phyloP scores from a whole-genome alignment of 2,113 vertebrate species.

The Propithecus coquereli region DNA sequence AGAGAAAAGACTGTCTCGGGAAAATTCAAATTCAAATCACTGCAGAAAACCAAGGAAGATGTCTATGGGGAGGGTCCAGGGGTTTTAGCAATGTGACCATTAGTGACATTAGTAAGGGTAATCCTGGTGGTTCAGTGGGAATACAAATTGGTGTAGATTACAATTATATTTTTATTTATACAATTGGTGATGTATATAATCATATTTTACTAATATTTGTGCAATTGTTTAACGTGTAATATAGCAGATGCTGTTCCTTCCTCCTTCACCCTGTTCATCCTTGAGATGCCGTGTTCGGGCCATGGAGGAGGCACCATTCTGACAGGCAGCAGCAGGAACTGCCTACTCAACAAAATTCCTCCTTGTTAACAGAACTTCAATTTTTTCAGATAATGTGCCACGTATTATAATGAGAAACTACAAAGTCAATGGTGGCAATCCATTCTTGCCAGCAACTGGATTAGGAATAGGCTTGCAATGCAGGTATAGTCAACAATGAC shows the following conservation, averaged over 20 bases:
- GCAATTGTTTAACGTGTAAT: background rate
- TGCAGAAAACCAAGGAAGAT: background rate
- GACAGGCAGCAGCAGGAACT: too few relatives aligned
- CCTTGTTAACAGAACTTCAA: background rate
- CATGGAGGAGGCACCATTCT: too few relatives aligned
- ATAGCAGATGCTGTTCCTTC: background rate
- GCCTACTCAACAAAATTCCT: background rate
- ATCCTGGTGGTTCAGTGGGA: background rate
- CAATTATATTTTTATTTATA: background rate
- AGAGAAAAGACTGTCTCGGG: background rate
- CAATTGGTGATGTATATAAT: background rate
- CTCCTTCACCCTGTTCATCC: too few relatives aligned
- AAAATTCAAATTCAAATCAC: background rate
- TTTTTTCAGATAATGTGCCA: background rate
- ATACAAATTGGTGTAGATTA: background rate
- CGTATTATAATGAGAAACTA: background rate
- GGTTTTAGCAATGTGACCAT: background rate
- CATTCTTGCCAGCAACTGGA: background rate
- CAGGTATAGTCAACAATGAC: background rate
- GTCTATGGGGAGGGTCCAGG: fast-evolving
- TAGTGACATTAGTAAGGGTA: background rate
- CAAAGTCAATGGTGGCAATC: fast-evolving
- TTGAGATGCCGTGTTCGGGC: too few relatives aligned
- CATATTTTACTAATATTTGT: background rate
- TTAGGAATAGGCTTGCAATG: background rate